Percentiles rank a stretch among this genome's conserved stretches.
These are phyloP conservation scores for Acanthurus leucopareius DNA, from an alignment of 2,797 vertebrate species.

Conservation along the genomic window DNA sequence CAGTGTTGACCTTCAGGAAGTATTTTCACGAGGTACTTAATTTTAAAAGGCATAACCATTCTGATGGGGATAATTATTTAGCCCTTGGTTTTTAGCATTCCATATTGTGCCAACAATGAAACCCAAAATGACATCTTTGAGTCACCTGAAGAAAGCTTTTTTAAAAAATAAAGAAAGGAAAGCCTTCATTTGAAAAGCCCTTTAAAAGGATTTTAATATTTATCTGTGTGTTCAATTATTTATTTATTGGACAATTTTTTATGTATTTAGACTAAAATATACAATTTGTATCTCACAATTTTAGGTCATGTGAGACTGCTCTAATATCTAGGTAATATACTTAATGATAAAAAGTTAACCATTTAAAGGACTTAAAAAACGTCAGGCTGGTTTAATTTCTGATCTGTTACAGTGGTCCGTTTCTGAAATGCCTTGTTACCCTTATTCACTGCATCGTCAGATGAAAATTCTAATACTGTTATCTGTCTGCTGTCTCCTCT, in stretches of 20 bases:
- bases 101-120: slow-evolving; percentile 54
- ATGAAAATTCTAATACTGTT: slow-evolving; percentile 37
- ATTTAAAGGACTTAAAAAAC: background rate
- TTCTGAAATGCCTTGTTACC: background rate
- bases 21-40: slow-evolving; percentile 76
- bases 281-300: too few relatives aligned
- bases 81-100: slow-evolving; percentile 55
- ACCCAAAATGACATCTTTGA: slow-evolving; percentile 41
- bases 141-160: slow-evolving; percentile 40
- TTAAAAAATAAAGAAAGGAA: slow-evolving; percentile 21
- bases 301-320: background rate
- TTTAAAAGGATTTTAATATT: background rate
- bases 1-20: slow-evolving; percentile 77
- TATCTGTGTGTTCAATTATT: too few relatives aligned
- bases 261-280: too few relatives aligned
- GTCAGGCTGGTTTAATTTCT: background rate
- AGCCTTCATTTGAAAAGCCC: slow-evolving; percentile 18
- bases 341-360: background rate
- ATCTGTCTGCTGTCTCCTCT: slow-evolving; percentile 61
- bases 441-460: slow-evolving; percentile 13
- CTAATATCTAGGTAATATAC: background rate
- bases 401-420: slow-evolving; percentile 9
- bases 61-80: slow-evolving; percentile 76
- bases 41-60: slow-evolving; percentile 73
- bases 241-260: too few relatives aligned